Evolutionary conservation across 2,113 vertebrate species (phyloP).

Genomic region (Stegastes partitus): DNA sequence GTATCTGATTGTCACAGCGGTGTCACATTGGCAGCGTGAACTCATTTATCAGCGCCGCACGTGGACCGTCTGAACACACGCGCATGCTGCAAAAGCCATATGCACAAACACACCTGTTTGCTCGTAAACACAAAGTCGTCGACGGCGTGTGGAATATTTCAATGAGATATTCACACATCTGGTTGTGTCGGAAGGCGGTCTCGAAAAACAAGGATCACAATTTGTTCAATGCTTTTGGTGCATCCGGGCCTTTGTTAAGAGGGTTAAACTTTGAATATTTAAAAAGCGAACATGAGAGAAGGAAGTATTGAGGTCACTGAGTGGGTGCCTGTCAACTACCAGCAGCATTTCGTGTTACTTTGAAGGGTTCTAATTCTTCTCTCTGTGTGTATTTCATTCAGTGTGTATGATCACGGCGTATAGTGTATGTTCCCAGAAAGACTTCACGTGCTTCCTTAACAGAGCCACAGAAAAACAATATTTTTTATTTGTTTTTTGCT

Average conservation of each 20-base stretch:
- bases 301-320: neutral
- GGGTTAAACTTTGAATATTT: no score
- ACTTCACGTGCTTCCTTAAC: constrained; percentile 44
- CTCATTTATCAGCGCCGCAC: constrained; percentile 61
- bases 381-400: constrained; percentile 15
- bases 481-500: neutral
- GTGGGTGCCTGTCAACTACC: constrained; percentile 17
- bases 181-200: no score
- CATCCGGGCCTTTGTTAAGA: no score
- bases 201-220: no score
- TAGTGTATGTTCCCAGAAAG: constrained; percentile 34
- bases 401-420: constrained; percentile 22
- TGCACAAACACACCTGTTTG: constrained; percentile 43
- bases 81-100: constrained; percentile 59
- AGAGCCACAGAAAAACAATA: constrained; percentile 48
- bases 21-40: constrained; percentile 70
- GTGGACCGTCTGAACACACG: constrained; percentile 46
- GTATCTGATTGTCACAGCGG: constrained; percentile 73
- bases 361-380: constrained; percentile 19
- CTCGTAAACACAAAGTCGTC: constrained; percentile 22
- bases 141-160: neutral
- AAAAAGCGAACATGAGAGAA: neutral
- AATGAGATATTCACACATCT: no score
- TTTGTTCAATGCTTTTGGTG: no score
- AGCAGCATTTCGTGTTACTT: constrained; percentile 16